Evolutionary conservation across 2,888 invertebrate genomes (phyloP).

Genomic region (Muschampia plurimacula): DNA sequence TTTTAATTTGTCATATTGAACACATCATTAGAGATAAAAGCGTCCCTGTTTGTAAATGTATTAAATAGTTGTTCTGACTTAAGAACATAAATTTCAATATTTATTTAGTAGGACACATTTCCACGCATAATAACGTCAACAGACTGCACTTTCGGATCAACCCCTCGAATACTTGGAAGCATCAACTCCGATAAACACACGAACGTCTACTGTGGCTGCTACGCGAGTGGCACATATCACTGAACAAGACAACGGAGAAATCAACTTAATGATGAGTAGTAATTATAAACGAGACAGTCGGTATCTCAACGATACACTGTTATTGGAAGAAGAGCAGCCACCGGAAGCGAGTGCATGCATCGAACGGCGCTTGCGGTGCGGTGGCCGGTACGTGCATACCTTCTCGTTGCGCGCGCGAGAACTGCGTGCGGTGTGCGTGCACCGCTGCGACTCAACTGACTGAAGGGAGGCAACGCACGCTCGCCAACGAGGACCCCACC

Average conservation of each 20-base stretch:
- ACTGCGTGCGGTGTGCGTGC: slow-evolving; percentile 86
- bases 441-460: slow-evolving; percentile 81
- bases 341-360: slow-evolving; percentile 76
- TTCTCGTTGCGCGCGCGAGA: slow-evolving; percentile 84
- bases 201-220: slow-evolving; percentile 54
- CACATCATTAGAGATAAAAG: slow-evolving; percentile 56
- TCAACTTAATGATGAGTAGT: slow-evolving; percentile 19
- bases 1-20: slow-evolving; percentile 51
- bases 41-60: slow-evolving; percentile 56
- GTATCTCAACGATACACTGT: slow-evolving; percentile 50
- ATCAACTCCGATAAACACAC: slow-evolving; percentile 48
- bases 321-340: slow-evolving; percentile 69
- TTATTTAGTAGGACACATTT: slow-evolving; percentile 68
- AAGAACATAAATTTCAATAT: slow-evolving; percentile 47
- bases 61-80: slow-evolving; percentile 56
- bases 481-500: slow-evolving; percentile 74
- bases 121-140: slow-evolving; percentile 44
- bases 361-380: slow-evolving; percentile 50
- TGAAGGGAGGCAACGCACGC: slow-evolving; percentile 70
- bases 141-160: slow-evolving; percentile 45
- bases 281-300: slow-evolving; percentile 39
- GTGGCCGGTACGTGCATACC: slow-evolving; percentile 69
- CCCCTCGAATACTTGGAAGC: slow-evolving; percentile 35
- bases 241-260: slow-evolving; percentile 15
- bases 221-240: slow-evolving; percentile 45